Base-by-base conservation (phyloP, 2,797 vertebrate species). In the Pangasius djambal region DNA sequence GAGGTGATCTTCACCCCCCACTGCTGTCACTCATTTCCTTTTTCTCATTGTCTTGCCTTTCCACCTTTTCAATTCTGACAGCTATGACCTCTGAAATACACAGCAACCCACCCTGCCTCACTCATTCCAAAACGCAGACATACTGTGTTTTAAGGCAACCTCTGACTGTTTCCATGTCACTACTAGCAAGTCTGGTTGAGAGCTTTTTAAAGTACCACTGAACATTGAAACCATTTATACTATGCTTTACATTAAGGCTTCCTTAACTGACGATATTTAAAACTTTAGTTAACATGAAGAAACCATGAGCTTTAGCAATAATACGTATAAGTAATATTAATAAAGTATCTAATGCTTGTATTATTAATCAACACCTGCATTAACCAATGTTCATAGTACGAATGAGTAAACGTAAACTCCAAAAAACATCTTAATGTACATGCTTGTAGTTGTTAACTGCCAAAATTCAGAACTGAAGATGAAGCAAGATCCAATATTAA, bases 1-100 rank as follows among this genome's bases (percentile, higher is more conserved):
- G 81, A 61, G 77, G 61, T 88, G 85, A 75, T 87, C 85, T 88
- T 48, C 89, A 88, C 86, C 84, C 84, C 89, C 77, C 57, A 63
- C 85, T 59, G n/a, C 67, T 57, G 67, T 61, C 82, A 87, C 40
- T 88, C 83, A 90, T 87, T 89, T 88, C 84, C 74, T n/a, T 28
- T 82, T 74, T 75, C 85, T 52, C 20, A 74, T 86, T 83, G 15
- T 78, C 18, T 75, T 50, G 70, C 48, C 34, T 72, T 65, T 55
- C 55, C n/a, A 50, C 84, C 79, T 61, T 74, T 63, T 63, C 75
- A 89, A 25, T 79, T 74, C 13, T 65, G 75, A 70, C 77, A 72
- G 75, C 55, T 50, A 34, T 50, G 75, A 82, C 77, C 85, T 63
- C n/a, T 74, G 22, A 63, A 77, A 75, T 16, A 40, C 77, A 55